Evolutionary conservation across 2,797 vertebrate genomes (phyloP).

Genomic region (Kryptopterus vitreolus): DNA sequence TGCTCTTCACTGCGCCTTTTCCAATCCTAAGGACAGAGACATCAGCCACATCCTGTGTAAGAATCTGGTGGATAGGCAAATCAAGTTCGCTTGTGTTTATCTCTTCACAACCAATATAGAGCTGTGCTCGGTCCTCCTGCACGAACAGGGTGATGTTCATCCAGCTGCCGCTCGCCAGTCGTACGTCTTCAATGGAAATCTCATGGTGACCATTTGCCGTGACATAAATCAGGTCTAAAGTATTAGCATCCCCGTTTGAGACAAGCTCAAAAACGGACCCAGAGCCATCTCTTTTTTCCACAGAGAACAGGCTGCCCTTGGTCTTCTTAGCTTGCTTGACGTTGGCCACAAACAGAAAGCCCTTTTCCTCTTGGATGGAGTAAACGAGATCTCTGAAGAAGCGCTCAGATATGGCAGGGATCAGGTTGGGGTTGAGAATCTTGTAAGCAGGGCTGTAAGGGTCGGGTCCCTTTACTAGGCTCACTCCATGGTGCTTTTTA

Average conservation of each 20-base stretch:
- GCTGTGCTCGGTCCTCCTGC: constrained; percentile 90
- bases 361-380: constrained; percentile 87
- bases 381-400: constrained; percentile 94
- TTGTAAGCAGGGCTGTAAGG: constrained; percentile 91
- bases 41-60: constrained; percentile 82
- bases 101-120: constrained; percentile 92
- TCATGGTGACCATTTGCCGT: constrained; percentile 80
- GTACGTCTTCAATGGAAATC: constrained; percentile 88
- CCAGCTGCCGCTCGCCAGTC: constrained; percentile 89
- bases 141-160: constrained; percentile 95
- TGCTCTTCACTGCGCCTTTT: constrained; percentile 87
- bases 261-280: constrained; percentile 90
- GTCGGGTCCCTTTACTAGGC: constrained; percentile 87
- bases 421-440: constrained; percentile 87
- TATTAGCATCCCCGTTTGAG: constrained; percentile 90
- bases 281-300: constrained; percentile 85
- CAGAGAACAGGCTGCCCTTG: constrained; percentile 82
- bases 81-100: constrained; percentile 88
- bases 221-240: constrained; percentile 87
- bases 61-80: constrained; percentile 85
- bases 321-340: constrained; percentile 89
- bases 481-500: constrained; percentile 83
- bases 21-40: constrained; percentile 83
- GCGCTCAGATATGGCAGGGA: constrained; percentile 84
- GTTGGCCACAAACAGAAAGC: constrained; percentile 90